Conservation (phyloP, 2,888 invertebrate species). For the Mesorhabditis belari region DNA sequence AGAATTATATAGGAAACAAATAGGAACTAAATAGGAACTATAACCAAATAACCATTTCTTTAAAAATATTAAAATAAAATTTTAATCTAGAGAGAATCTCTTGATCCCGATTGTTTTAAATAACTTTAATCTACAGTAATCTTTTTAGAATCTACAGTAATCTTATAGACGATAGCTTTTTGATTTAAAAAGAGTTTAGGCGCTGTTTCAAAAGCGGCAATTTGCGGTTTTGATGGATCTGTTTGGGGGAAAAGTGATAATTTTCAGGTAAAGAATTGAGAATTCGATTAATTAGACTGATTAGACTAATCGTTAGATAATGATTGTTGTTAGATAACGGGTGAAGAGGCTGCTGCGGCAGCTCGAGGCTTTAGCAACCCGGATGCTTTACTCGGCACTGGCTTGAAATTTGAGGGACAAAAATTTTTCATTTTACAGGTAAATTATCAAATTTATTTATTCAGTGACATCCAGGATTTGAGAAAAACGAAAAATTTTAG, state of each 20-base stretch:
- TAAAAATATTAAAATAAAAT: no score
- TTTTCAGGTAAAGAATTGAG: constrained; percentile 35
- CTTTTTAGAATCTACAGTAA: background rate
- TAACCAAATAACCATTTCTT: no score
- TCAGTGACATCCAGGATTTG: background rate
- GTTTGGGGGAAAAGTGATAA: constrained; percentile 52
- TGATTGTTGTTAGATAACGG: constrained; percentile 21
- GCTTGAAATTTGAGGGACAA: constrained; percentile 48
- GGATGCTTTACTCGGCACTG: constrained; percentile 42
- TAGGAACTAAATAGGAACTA: no score
- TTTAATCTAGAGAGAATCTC: background rate
- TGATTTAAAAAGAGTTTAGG: background rate
- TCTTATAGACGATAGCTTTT: background rate
- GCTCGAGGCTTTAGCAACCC: constrained; percentile 33
- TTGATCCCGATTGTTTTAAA: background rate
- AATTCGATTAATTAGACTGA: background rate
- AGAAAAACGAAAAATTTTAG: constrained; percentile 26
- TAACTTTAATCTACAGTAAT: background rate
- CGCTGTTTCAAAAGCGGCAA: constrained; percentile 51
- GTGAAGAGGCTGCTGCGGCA: constrained; percentile 38
- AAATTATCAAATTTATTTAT: background rate
- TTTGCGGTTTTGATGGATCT: constrained; percentile 49
- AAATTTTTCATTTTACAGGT: constrained; percentile 43
- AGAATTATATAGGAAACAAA: no score
- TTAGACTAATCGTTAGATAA: background rate